Percentiles rank a stretch among this genome's conserved stretches.
Evolutionary conservation across 2,888 invertebrate genomes (phyloP).

Genomic region (Omphaloscelis lunosa): DNA sequence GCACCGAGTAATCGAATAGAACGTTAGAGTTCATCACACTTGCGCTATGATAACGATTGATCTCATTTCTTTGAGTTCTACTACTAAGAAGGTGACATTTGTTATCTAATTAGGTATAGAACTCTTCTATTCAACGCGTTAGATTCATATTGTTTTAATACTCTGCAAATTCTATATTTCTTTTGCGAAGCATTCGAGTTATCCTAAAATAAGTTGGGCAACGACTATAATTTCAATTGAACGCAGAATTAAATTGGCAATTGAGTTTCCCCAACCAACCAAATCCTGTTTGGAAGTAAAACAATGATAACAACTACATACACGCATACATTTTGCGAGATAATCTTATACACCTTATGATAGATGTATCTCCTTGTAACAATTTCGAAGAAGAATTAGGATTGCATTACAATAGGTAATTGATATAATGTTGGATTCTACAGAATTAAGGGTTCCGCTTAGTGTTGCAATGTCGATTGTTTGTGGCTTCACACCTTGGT

Average conservation of each 20-base stretch:
- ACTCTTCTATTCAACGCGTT: not conserved
- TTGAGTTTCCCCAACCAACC: constrained; percentile 23
- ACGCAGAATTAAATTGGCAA: not conserved
- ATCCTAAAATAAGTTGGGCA: constrained; percentile 2
- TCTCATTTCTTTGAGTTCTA: constrained; percentile 56
- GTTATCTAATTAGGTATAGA: constrained; percentile 16
- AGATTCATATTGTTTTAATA: not conserved
- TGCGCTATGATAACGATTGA: constrained; percentile 60
- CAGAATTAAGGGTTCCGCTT: constrained; percentile 71
- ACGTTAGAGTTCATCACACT: constrained; percentile 73
- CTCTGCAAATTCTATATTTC: not conserved
- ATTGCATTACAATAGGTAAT: constrained; percentile 72
- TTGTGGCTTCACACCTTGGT: constrained; percentile 73
- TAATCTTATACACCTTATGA: constrained; percentile 45
- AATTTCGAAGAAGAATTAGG: constrained; percentile 65
- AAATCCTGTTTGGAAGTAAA: constrained; percentile 22
- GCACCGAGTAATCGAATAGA: constrained; percentile 68
- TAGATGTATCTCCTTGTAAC: constrained; percentile 61
- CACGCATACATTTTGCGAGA: constrained; percentile 43
- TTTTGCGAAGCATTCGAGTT: constrained; percentile 1
- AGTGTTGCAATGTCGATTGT: constrained; percentile 69
- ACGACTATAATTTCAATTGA: constrained; percentile 8
- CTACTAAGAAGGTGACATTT: constrained; percentile 17
- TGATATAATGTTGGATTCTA: constrained; percentile 73
- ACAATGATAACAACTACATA: constrained; percentile 44